Percentiles rank a stretch among this genome's conserved stretches.
Evolutionary conservation across 2,888 invertebrate species (phyloP).

Genomic region (Hoplodrina ambigua): DNA sequence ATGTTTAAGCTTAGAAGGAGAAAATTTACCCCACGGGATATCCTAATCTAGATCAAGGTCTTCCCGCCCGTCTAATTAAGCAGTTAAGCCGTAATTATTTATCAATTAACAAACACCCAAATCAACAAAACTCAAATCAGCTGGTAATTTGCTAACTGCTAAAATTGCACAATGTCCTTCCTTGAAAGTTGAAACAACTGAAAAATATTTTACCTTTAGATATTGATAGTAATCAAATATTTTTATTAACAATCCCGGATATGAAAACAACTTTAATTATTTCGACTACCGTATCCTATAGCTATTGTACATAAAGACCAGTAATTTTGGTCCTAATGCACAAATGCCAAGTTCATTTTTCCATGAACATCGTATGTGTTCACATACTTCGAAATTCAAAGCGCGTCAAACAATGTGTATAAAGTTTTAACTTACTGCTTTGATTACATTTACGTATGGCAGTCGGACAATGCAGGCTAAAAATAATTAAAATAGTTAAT

Average conservation of each 20-base stretch:
- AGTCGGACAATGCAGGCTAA: neutral
- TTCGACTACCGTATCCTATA: neutral
- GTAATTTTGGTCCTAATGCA: neutral
- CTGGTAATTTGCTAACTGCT: too few species aligned
- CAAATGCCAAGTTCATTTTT: neutral
- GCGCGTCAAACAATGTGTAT: neutral
- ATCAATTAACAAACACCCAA: too few species aligned
- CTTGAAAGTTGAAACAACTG: neutral
- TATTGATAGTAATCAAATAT: too few species aligned
- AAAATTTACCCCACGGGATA: neutral
- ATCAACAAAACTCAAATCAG: too few species aligned
- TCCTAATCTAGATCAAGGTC: too few species aligned
- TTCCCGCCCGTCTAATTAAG: too few species aligned
- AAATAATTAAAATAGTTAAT: too few species aligned
- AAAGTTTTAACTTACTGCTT: neutral
- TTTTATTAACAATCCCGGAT: conserved; percentile 1
- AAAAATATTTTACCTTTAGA: too few species aligned
- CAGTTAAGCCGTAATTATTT: too few species aligned
- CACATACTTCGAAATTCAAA: neutral
- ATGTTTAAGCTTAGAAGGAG: conserved; percentile 5
- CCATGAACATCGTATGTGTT: too few species aligned
- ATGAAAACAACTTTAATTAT: neutral
- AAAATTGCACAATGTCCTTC: neutral
- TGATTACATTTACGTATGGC: neutral
- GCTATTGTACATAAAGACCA: neutral